phyloP scores from a whole-genome alignment of 2,797 vertebrate species.

The Gorsachius magnificus region DNA sequence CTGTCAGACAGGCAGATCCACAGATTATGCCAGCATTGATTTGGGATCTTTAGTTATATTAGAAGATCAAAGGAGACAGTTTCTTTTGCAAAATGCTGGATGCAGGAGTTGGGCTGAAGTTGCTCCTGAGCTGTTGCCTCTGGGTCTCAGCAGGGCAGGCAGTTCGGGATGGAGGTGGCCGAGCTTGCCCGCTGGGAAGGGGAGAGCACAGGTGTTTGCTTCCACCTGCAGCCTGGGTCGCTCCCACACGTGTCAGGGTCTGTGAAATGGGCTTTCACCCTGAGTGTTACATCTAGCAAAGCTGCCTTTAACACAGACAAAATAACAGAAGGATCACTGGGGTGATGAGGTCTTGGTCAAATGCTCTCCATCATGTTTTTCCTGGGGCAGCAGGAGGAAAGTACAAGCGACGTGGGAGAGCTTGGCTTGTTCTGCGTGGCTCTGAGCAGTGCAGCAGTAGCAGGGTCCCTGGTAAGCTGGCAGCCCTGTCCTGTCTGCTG shows the following conservation, averaged over 20 bases:
- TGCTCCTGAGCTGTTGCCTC: background rate
- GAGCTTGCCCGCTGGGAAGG: accelerated
- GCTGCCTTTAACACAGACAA: background rate
- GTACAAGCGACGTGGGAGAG: accelerated
- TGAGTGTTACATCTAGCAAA: background rate
- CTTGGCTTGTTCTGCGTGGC: background rate
- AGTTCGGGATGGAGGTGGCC: accelerated
- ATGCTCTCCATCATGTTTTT: background rate
- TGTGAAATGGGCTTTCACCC: background rate
- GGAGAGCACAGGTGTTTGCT: background rate
- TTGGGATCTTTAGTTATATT: background rate
- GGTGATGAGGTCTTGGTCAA: background rate
- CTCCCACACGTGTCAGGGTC: accelerated
- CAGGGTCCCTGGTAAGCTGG: background rate
- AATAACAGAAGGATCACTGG: background rate
- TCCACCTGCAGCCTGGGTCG: background rate
- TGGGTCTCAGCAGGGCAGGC: background rate
- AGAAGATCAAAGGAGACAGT: slow-evolving; percentile 6
- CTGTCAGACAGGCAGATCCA: background rate
- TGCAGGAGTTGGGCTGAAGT: background rate
- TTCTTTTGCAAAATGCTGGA: accelerated
- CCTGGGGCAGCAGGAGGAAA: background rate
- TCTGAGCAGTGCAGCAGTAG: background rate
- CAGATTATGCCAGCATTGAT: background rate
- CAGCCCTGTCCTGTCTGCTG: background rate